phyloP scores from a whole-genome alignment of 2,797 vertebrate genomes.

The Menidia menidia region DNA sequence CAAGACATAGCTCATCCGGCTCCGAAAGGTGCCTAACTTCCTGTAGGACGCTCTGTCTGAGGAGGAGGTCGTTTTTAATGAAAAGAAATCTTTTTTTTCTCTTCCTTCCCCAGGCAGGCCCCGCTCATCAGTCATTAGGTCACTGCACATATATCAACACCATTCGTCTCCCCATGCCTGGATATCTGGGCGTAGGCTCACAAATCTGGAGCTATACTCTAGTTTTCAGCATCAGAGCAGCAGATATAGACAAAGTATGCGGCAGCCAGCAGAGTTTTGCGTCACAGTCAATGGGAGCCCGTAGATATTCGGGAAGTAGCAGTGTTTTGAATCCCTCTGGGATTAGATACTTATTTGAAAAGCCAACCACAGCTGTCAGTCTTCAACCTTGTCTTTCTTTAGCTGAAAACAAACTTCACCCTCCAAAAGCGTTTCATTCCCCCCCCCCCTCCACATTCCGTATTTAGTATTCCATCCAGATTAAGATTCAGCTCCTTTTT shows the following conservation, averaged over 20 bases:
- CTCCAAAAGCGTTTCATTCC: conserved; percentile 30
- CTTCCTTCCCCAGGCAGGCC: conserved; percentile 12
- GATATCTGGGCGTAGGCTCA: background rate
- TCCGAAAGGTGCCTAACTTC: background rate
- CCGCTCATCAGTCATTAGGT: conserved; percentile 3
- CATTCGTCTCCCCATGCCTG: background rate
- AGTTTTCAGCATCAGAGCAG: background rate
- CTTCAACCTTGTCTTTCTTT: conserved; percentile 23
- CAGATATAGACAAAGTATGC: conserved; percentile 7
- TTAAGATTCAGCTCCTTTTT: conserved; percentile 21
- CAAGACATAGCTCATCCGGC: conserved; percentile 43
- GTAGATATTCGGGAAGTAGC: conserved; percentile 28
- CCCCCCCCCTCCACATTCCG: conserved; percentile 8
- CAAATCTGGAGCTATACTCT: background rate
- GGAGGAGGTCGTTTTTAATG: conserved; percentile 37
- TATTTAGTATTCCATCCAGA: background rate
- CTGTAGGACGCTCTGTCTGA: conserved; percentile 12
- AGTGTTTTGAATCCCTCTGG: conserved; percentile 16
- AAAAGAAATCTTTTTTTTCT: background rate
- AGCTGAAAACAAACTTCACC: conserved; percentile 20
- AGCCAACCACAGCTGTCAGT: conserved; percentile 16
- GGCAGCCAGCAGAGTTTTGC: conserved; percentile 6
- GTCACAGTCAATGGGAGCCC: conserved; percentile 12
- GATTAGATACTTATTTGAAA: conserved; percentile 37
- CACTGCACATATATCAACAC: conserved; percentile 16